Percentiles rank a stretch among this genome's conserved stretches.
phyloP scores from a whole-genome alignment of 2,113 vertebrate species.

The Gopherus flavomarginatus region DNA sequence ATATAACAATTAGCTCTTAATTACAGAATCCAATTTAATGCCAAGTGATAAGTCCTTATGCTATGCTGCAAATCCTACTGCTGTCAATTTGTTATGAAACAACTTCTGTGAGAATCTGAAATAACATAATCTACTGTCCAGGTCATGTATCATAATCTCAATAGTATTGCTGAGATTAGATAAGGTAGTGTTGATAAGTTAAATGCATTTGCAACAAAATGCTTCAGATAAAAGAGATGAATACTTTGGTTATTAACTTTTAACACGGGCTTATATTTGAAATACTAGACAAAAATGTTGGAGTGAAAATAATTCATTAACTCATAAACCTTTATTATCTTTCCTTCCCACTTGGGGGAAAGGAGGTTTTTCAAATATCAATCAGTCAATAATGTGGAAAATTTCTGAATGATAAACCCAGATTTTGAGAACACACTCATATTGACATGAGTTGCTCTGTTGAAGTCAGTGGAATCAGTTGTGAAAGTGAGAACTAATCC shows the following conservation, averaged over 20 bases:
- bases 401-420: constrained; percentile 46
- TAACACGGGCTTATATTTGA: constrained; percentile 36
- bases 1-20: constrained; percentile 62
- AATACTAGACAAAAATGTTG: constrained; percentile 56
- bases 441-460: constrained; percentile 2
- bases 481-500: neutral
- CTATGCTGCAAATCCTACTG: constrained; percentile 50
- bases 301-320: constrained; percentile 48
- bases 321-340: constrained; percentile 61
- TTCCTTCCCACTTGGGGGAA: constrained; percentile 37
- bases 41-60: constrained; percentile 47
- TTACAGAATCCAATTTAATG: constrained; percentile 58
- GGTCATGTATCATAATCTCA: constrained; percentile 48
- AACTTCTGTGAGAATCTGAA: constrained; percentile 56
- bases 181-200: constrained; percentile 49
- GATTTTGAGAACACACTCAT: constrained; percentile 36
- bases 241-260: constrained; percentile 44
- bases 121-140: constrained; percentile 52
- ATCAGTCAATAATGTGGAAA: constrained; percentile 38
- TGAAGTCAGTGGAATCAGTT: neutral
- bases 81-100: constrained; percentile 42
- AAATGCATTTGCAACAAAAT: constrained; percentile 56
- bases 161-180: constrained; percentile 58
- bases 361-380: constrained; percentile 34
- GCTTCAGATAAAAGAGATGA: constrained; percentile 31